Conservation (phyloP, 2,113 vertebrate species). For the Monopterus albus region DNA sequence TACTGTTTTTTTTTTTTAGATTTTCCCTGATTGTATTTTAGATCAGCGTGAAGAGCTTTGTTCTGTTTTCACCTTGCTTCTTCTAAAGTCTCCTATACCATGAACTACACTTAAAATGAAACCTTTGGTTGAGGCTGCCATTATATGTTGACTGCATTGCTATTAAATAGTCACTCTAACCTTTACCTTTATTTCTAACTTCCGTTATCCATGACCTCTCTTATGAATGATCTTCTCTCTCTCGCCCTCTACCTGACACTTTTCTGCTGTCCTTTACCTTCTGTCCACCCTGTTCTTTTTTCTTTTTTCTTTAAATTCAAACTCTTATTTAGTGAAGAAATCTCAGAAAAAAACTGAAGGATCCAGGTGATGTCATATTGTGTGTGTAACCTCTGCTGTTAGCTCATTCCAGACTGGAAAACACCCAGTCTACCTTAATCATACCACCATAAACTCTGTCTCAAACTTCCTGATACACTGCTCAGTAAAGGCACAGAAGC, state of each 20-base stretch:
- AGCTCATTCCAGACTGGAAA: conserved; percentile 67
- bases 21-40: neutral
- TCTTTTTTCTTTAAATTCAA: conserved; percentile 1
- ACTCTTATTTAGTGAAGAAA: conserved; percentile 85
- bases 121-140: conserved; percentile 24
- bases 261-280: conserved; percentile 83
- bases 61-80: neutral
- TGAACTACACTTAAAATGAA: neutral
- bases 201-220: neutral
- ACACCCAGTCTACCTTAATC: conserved; percentile 68
- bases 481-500: conserved; percentile 8
- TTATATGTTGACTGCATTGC: conserved; percentile 21
- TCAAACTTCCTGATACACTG: conserved; percentile 42
- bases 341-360: conserved; percentile 85
- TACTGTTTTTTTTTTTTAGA: conserved; percentile 1
- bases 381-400: conserved; percentile 87
- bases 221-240: conserved; percentile 61
- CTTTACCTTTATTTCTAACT: conserved; percentile 9
- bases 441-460: conserved; percentile 50
- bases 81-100: neutral
- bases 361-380: conserved; percentile 92
- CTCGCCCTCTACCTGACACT: conserved; percentile 26
- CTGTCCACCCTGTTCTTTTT: conserved; percentile 40
- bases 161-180: neutral
- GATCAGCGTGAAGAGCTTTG: conserved; percentile 4